These are phyloP conservation scores for Antennarius striatus DNA, from an alignment of 2,113 vertebrate species.

Conservation along the genomic window DNA sequence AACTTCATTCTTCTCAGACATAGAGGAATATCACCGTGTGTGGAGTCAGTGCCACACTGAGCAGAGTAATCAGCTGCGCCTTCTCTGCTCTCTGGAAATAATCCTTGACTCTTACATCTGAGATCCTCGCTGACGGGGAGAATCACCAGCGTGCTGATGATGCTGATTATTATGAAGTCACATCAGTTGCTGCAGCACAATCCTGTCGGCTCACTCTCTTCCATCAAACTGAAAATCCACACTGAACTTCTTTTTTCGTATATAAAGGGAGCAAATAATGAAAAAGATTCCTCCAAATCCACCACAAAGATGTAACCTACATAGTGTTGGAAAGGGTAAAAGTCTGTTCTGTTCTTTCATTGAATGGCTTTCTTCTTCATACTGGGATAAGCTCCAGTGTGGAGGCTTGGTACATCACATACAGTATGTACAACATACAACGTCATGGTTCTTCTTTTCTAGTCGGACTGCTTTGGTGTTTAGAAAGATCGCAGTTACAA, in stretches of 20 bases:
- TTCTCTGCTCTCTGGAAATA: slow-evolving; percentile 11
- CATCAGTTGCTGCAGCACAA: slow-evolving; percentile 1
- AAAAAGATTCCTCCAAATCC: neutral
- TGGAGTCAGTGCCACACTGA: neutral
- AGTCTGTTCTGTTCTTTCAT: too few relatives aligned
- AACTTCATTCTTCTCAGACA: neutral
- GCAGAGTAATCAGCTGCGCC: neutral
- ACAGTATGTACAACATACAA: slow-evolving; percentile 12
- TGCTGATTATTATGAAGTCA: slow-evolving; percentile 12
- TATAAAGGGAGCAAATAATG: neutral
- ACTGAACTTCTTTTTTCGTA: too few relatives aligned
- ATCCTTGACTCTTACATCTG: slow-evolving; percentile 9
- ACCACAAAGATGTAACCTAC: neutral
- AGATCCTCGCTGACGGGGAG: slow-evolving; percentile 14
- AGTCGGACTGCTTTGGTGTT: too few relatives aligned
- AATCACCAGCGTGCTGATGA: slow-evolving; percentile 24
- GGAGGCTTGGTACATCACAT: slow-evolving; percentile 38
- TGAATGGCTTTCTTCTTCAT: too few relatives aligned
- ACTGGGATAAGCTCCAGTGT: slow-evolving; percentile 38
- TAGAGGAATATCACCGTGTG: neutral
- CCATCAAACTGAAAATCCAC: neutral
- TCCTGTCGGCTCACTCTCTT: neutral
- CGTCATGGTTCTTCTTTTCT: slow-evolving; percentile 13
- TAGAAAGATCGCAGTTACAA: too few relatives aligned
- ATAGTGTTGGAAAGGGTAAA: too few relatives aligned